A percentile compares a stretch with the other conserved stretches of the same genome.
Conservation (phyloP, 2,113 vertebrate species). For the Platycercus adscitus region DNA sequence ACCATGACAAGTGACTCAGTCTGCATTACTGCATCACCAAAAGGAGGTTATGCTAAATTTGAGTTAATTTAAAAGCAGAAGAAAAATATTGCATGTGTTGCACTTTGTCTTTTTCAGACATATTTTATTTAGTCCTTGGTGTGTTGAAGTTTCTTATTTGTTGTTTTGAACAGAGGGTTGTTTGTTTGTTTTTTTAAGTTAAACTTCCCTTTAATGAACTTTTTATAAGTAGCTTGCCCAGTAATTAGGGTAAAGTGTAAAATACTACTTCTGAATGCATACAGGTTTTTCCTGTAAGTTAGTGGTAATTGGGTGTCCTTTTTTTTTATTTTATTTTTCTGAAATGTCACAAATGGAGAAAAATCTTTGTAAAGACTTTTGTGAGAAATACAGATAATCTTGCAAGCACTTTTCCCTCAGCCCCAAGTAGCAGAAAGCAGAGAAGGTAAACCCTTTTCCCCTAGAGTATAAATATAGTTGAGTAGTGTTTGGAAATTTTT, state of each 20-base stretch:
- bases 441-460: neutral
- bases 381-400: neutral
- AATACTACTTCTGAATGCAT: conserved; percentile 37
- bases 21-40: conserved; percentile 68
- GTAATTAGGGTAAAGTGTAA: conserved; percentile 21
- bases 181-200: neutral
- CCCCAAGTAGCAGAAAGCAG: neutral
- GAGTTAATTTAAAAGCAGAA: conserved; percentile 67
- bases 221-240: neutral
- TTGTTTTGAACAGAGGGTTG: neutral
- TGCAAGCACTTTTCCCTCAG: neutral
- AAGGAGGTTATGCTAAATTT: conserved; percentile 61
- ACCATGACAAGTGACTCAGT: conserved; percentile 73
- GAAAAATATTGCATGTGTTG: conserved; percentile 74
- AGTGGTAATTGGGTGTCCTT: neutral
- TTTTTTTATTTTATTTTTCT: neutral
- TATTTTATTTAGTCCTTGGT: conserved; percentile 26
- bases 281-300: neutral
- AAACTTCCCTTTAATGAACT: neutral
- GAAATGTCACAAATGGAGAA: neutral
- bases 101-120: conserved; percentile 63
- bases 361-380: neutral
- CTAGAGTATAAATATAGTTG: neutral
- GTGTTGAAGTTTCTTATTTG: conserved; percentile 10
- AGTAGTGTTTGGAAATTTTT: neutral